Conservation (phyloP, 2,888 invertebrate genomes). For the Agrenia bidenticulata region DNA sequence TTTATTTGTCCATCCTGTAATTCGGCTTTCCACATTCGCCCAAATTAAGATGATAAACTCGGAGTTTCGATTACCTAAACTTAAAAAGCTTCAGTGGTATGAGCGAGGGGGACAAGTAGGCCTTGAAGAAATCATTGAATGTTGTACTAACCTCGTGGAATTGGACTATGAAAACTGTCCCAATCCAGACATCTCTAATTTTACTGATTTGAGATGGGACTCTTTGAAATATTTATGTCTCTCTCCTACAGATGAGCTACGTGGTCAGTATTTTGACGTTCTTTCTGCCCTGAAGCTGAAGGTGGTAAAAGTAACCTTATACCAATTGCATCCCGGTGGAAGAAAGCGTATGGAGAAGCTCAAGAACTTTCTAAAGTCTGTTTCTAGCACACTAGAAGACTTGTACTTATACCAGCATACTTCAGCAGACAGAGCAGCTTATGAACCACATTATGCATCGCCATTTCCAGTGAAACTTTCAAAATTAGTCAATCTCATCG, state of each 20-base stretch:
- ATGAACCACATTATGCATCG: slow-evolving; percentile 10
- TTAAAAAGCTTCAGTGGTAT: slow-evolving; percentile 18
- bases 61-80: slow-evolving; percentile 7
- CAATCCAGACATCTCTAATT: background rate
- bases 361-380: slow-evolving; percentile 1
- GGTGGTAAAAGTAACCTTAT: slow-evolving; percentile 8
- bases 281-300: slow-evolving; percentile 9
- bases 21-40: slow-evolving; percentile 8
- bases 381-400: slow-evolving; percentile 9
- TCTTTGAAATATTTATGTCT: slow-evolving; percentile 9
- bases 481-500: slow-evolving; percentile 17
- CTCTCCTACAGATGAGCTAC: slow-evolving; percentile 11
- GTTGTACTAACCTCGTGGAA: slow-evolving; percentile 16
- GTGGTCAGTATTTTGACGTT: slow-evolving; percentile 13
- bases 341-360: slow-evolving; percentile 18
- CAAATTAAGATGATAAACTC: slow-evolving; percentile 17
- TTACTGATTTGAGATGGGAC: slow-evolving; percentile 9
- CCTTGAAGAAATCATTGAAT: slow-evolving; percentile 15
- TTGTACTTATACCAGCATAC: slow-evolving; percentile 12
- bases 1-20: background rate
- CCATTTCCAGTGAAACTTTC: slow-evolving; percentile 5
- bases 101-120: slow-evolving; percentile 3
- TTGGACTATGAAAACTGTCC: slow-evolving; percentile 16
- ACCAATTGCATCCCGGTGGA: slow-evolving; percentile 14
- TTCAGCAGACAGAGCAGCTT: slow-evolving; percentile 5